Percentiles rank a stretch among this genome's conserved stretches.
Conservation (phyloP, 2,888 invertebrate genomes). For the Ophion ellenae region DNA sequence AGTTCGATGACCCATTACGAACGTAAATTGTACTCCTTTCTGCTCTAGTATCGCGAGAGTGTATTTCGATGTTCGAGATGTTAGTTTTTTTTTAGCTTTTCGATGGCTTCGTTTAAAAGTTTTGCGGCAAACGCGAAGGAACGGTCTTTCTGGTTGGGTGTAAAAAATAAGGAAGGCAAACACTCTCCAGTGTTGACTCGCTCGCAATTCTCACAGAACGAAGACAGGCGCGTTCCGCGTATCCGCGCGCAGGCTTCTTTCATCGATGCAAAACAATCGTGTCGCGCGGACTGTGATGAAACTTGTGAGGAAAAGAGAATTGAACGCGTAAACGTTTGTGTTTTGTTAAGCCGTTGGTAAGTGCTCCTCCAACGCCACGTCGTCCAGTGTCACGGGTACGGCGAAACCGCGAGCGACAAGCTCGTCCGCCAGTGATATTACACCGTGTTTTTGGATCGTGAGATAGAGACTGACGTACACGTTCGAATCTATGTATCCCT, state of each 20-base stretch:
- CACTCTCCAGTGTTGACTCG: slow-evolving; percentile 43
- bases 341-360: slow-evolving; percentile 56
- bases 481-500: slow-evolving; percentile 91
- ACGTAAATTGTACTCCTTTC: not conserved
- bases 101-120: slow-evolving; percentile 7
- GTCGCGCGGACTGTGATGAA: slow-evolving; percentile 57
- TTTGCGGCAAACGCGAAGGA: not conserved
- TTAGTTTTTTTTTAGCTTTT: not conserved
- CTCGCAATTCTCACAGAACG: slow-evolving; percentile 48
- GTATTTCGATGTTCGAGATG: not conserved
- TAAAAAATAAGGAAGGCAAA: not conserved
- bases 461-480: slow-evolving; percentile 92
- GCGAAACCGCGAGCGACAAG: slow-evolving; percentile 93
- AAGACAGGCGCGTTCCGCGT: slow-evolving; percentile 32
- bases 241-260: slow-evolving; percentile 34
- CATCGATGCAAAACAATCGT: slow-evolving; percentile 41
- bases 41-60: not conserved
- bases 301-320: slow-evolving; percentile 49
- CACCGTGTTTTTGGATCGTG: slow-evolving; percentile 90
- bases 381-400: slow-evolving; percentile 86
- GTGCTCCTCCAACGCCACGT: slow-evolving; percentile 70
- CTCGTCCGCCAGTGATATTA: slow-evolving; percentile 94
- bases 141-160: not conserved
- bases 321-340: slow-evolving; percentile 20
- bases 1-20: not conserved